phyloP scores from a whole-genome alignment of 1,140 invertebrate genomes.

The Bicyclus anynana region DNA sequence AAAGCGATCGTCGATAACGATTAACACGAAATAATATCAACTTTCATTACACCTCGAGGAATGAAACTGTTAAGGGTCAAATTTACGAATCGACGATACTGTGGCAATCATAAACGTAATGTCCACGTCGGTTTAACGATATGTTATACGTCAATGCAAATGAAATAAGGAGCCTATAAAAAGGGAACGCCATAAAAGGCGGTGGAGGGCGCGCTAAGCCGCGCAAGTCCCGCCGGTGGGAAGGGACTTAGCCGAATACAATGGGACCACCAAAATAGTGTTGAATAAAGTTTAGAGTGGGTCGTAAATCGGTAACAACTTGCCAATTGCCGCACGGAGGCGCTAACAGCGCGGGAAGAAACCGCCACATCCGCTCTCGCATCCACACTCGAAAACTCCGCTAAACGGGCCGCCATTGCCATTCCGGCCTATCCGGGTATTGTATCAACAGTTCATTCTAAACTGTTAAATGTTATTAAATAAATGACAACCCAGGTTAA shows the following conservation, averaged over 20 bases:
- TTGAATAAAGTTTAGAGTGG: conserved; percentile 71
- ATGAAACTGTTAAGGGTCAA: conserved; percentile 21
- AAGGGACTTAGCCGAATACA: conserved; percentile 58
- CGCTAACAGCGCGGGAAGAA: conserved; percentile 60
- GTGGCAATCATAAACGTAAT: conserved; percentile 33
- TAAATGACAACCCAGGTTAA: too few species aligned
- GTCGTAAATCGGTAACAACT: conserved; percentile 71
- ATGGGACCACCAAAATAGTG: conserved; percentile 71
- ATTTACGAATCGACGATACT: conserved; percentile 33
- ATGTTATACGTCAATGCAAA: conserved; percentile 49
- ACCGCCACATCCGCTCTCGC: conserved; percentile 64
- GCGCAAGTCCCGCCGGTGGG: conserved; percentile 41
- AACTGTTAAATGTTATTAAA: neutral
- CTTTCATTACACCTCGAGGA: conserved; percentile 27
- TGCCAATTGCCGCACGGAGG: conserved; percentile 72
- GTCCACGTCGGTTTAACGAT: conserved; percentile 30
- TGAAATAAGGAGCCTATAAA: conserved; percentile 66
- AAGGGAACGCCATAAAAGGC: conserved; percentile 57
- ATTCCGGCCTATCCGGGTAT: conserved; percentile 35
- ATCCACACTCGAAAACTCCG: conserved; percentile 66
- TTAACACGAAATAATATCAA: conserved; percentile 21
- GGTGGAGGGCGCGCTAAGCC: conserved; percentile 49
- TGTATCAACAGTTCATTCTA: conserved; percentile 8
- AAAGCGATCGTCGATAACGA: conserved; percentile 14
- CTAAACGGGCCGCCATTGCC: conserved; percentile 26